Evolutionary conservation across 2,888 invertebrate species (phyloP).

Genomic region (Germaria angustata): DNA sequence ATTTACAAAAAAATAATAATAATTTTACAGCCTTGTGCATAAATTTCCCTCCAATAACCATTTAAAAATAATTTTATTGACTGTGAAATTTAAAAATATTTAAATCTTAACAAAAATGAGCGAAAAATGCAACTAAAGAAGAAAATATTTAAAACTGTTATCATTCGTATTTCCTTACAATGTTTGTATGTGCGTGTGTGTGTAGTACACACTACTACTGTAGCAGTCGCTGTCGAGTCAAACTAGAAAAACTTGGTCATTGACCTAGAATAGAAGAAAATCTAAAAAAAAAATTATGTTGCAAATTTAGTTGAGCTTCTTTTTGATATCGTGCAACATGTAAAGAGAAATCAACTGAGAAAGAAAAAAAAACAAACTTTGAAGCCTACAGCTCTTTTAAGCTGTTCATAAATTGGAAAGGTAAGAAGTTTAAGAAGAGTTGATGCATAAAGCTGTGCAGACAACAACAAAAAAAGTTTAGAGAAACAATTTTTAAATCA

Average conservation of each 20-base stretch:
- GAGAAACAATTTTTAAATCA: neutral
- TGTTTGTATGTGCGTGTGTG: no score
- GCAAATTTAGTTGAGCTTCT: slow-evolving; percentile 69
- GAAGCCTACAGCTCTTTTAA: slow-evolving; percentile 25
- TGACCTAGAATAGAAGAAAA: slow-evolving; percentile 62
- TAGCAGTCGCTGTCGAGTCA: neutral
- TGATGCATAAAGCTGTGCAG: neutral
- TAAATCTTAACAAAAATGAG: neutral
- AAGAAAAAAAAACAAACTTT: slow-evolving; percentile 3
- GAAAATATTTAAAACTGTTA: neutral
- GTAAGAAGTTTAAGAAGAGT: slow-evolving; percentile 10
- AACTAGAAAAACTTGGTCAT: slow-evolving; percentile 47
- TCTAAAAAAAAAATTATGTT: slow-evolving; percentile 76
- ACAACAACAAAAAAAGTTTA: neutral
- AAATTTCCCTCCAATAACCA: no score
- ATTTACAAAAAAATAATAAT: no score
- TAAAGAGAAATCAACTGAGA: neutral
- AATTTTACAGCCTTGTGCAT: no score
- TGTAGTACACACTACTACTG: neutral
- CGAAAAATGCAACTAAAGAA: neutral
- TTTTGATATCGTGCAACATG: slow-evolving; percentile 33
- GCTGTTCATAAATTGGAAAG: slow-evolving; percentile 23
- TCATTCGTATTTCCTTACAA: no score
- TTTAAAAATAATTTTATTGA: no score
- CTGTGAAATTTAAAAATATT: no score